Evolutionary conservation across 2,888 invertebrate genomes (phyloP).

Genomic region (Nephrocerus scutellatus): DNA sequence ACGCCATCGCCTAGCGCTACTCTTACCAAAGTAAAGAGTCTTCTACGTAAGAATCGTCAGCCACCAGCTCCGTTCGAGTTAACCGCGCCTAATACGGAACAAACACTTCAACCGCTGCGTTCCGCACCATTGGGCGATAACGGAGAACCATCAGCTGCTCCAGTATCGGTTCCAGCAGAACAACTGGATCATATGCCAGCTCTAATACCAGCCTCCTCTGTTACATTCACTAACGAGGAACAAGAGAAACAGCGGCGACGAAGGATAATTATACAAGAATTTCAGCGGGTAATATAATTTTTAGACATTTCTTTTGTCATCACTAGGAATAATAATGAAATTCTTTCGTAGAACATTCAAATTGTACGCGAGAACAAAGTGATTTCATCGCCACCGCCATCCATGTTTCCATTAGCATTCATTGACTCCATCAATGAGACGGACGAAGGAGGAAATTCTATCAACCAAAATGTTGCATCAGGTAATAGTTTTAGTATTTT

Average conservation of each 20-base stretch:
- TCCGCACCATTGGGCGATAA: slow-evolving; percentile 49
- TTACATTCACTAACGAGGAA: slow-evolving; percentile 27
- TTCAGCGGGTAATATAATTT: slow-evolving; percentile 31
- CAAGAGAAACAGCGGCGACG: slow-evolving; percentile 33
- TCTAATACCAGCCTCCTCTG: slow-evolving; percentile 18
- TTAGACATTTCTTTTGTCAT: neutral
- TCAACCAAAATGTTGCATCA: too few relatives aligned
- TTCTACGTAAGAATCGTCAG: slow-evolving; percentile 44
- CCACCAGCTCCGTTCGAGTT: slow-evolving; percentile 39
- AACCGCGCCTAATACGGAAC: slow-evolving; percentile 31
- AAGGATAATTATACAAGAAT: slow-evolving; percentile 37
- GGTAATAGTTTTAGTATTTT: too few relatives aligned
- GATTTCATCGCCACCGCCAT: slow-evolving; percentile 22
- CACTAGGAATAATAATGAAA: slow-evolving; percentile 11
- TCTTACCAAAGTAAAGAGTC: slow-evolving; percentile 33
- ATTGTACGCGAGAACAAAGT: slow-evolving; percentile 29
- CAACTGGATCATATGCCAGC: slow-evolving; percentile 27
- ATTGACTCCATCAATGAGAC: too few relatives aligned
- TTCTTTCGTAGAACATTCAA: slow-evolving; percentile 22
- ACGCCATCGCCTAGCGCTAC: too few relatives aligned
- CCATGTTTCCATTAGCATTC: slow-evolving; percentile 24
- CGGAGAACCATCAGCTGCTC: slow-evolving; percentile 22
- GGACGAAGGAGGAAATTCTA: too few relatives aligned
- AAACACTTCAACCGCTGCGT: slow-evolving; percentile 37
- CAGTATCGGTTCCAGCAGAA: slow-evolving; percentile 12